A percentile compares a stretch with the other conserved stretches of the same genome.
phyloP scores from a whole-genome alignment of 2,888 invertebrate genomes.

The Amphimallon solstitiale region DNA sequence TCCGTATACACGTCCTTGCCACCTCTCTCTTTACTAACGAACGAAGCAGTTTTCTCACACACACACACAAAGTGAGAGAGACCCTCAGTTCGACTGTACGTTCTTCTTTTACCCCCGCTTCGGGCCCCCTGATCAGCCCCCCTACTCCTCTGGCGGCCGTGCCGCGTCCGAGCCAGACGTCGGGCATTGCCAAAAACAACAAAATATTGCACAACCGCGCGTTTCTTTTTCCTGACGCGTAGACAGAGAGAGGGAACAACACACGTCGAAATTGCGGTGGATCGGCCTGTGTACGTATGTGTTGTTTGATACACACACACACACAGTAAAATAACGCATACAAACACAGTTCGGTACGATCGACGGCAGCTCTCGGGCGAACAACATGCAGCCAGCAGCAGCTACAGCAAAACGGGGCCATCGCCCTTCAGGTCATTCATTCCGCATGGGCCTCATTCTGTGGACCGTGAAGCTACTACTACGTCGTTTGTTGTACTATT shows the following conservation, averaged over 20 bases:
- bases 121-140: background rate
- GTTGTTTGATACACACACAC: background rate
- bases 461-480: constrained; percentile 23
- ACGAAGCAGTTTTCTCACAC: too few relatives aligned
- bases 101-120: background rate
- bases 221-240: background rate
- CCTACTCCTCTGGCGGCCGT: background rate
- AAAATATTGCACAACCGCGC: constrained; percentile 32
- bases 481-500: background rate
- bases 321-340: background rate
- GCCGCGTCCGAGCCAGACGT: constrained; percentile 16
- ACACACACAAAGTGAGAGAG: too few relatives aligned
- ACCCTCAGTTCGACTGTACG: too few relatives aligned
- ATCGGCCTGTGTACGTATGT: too few relatives aligned
- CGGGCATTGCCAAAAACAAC: constrained; percentile 36
- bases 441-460: constrained; percentile 27
- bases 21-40: too few relatives aligned
- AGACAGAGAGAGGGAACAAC: too few relatives aligned
- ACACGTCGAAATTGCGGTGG: too few relatives aligned
- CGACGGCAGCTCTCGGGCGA: background rate
- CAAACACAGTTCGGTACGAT: background rate
- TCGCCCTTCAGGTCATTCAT: constrained; percentile 36
- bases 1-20: too few relatives aligned
- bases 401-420: constrained; percentile 16
- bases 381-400: background rate